Conservation (phyloP, 2,797 vertebrate genomes). For the Falco biarmicus region DNA sequence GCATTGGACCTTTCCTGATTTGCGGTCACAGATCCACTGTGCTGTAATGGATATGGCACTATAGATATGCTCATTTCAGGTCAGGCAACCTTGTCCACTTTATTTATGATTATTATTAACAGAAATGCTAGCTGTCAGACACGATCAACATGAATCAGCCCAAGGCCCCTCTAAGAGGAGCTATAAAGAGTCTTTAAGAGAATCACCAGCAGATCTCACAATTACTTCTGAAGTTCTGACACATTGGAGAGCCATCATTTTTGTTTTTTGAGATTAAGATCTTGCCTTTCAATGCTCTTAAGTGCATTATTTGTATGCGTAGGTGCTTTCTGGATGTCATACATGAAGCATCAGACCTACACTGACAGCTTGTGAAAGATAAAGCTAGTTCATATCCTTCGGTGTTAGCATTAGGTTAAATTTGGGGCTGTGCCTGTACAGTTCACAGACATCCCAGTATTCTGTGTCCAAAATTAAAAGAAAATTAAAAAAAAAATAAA, state of each 20-base stretch:
- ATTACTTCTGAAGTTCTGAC: conserved; percentile 32
- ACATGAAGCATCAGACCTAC: conserved; percentile 6
- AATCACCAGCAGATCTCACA: conserved; percentile 61
- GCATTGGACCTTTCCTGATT: conserved; percentile 43
- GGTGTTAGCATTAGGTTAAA: conserved; percentile 1
- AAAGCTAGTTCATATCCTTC: conserved; percentile 19
- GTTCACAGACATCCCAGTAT: not conserved
- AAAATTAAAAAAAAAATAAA: not conserved
- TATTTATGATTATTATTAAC: conserved; percentile 81
- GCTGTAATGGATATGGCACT: conserved; percentile 64
- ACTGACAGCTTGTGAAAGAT: conserved; percentile 23
- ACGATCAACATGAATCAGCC: conserved; percentile 76
- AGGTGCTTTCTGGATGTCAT: conserved; percentile 22
- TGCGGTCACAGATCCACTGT: conserved; percentile 33
- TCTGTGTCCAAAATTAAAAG: not conserved
- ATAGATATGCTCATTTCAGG: conserved; percentile 73
- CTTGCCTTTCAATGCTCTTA: conserved; percentile 56
- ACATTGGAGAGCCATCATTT: conserved; percentile 1
- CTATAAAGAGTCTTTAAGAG: conserved; percentile 66
- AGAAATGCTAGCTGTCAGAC: conserved; percentile 76
- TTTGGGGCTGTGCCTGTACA: not conserved
- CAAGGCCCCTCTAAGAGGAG: conserved; percentile 65
- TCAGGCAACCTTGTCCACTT: conserved; percentile 78
- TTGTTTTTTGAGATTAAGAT: conserved; percentile 33
- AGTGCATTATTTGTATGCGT: conserved; percentile 46